These are phyloP conservation scores for Apteryx mantelli DNA, from an alignment of 2,113 vertebrate genomes.

Conservation along the genomic window DNA sequence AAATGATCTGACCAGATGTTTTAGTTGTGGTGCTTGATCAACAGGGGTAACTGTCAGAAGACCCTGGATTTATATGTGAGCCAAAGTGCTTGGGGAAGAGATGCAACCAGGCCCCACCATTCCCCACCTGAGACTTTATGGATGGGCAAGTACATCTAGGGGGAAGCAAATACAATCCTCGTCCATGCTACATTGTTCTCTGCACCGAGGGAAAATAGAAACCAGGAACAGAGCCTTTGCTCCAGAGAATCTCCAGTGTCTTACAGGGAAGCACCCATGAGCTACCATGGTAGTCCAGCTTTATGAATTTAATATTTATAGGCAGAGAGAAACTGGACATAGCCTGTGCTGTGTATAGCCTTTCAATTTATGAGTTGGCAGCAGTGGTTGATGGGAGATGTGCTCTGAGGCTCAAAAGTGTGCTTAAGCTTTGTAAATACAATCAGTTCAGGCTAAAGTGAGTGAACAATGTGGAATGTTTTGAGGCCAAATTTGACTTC, in stretches of 20 bases:
- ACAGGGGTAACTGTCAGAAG: background rate
- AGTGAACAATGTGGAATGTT: constrained; percentile 74
- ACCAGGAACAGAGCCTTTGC: background rate
- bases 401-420: constrained; percentile 72
- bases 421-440: constrained; percentile 88
- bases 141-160: too few relatives aligned
- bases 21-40: background rate
- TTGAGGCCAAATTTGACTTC: constrained; percentile 68
- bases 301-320: constrained; percentile 67
- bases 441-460: constrained; percentile 72
- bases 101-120: too few relatives aligned
- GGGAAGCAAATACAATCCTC: background rate
- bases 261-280: background rate
- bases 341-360: constrained; percentile 75
- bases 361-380: constrained; percentile 81
- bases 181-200: background rate
- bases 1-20: background rate
- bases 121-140: background rate
- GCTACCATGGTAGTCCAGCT: constrained; percentile 42
- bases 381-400: constrained; percentile 66
- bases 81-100: background rate
- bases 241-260: background rate
- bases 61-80: background rate
- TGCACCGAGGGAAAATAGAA: background rate
- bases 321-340: constrained; percentile 41